These are phyloP conservation scores for Rhinopomastus cyanomelas DNA, from an alignment of 2,113 vertebrate genomes.

Conservation along the genomic window DNA sequence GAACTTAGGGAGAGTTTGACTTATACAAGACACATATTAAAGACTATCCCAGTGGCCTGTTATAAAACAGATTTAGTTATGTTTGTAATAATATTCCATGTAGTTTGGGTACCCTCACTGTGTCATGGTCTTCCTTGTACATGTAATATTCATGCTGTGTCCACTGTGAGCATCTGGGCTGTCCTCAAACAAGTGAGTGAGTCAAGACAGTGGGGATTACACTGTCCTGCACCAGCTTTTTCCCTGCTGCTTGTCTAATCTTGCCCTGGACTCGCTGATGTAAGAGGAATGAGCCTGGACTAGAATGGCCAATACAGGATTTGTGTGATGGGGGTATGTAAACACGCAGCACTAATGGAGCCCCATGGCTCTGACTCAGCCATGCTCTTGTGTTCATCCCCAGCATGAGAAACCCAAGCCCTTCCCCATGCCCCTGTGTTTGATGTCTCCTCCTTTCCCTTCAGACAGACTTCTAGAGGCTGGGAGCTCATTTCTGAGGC, in stretches of 20 bases:
- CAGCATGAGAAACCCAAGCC: background rate
- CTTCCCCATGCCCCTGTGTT: background rate
- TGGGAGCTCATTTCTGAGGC: background rate
- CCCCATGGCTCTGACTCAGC: background rate
- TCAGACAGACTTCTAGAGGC: background rate
- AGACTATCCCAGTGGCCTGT: background rate
- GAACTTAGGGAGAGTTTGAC: no score
- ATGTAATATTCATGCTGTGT: accelerated
- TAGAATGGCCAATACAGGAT: background rate
- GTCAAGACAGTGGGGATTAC: accelerated
- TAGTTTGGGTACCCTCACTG: background rate
- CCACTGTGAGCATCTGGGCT: background rate
- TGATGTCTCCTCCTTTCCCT: background rate
- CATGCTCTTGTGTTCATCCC: background rate
- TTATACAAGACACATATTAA: background rate
- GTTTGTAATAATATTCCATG: background rate
- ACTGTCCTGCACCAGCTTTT: background rate
- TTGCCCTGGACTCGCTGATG: background rate
- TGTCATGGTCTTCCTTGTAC: accelerated
- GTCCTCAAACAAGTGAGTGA: background rate
- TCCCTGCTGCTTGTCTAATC: background rate
- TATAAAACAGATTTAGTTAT: background rate
- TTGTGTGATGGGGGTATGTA: background rate
- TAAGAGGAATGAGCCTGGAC: background rate
- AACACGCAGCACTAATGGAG: accelerated